Base-by-base conservation (phyloP, 2,797 vertebrate genomes). In the Nannoperca australis region DNA sequence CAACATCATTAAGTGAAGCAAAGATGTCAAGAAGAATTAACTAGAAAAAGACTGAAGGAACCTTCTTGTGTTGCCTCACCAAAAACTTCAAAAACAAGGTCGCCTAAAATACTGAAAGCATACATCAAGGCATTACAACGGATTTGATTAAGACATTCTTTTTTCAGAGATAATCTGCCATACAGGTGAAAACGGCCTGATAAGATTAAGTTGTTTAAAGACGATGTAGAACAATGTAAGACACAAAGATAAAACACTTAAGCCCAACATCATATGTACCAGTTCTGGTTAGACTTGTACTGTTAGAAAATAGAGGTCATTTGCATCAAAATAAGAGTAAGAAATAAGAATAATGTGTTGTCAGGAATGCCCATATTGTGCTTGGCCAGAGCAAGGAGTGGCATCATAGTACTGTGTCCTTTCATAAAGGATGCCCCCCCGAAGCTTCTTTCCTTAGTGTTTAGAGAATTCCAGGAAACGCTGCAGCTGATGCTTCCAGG, bases 11-110 rank as follows among this genome's bases (percentile, higher is more conserved):
- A 53, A 14, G 38, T 27, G 5, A 66, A 45, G 50, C 11, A 44
- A 20, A 63, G 15, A 27, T 11, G 20, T 30, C 34, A 65, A 40
- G 32, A 47, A 30, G 24, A 49, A 38, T 51, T 3, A 18, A 42
- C 30, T 27, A 4, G 30, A 24, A 62, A 61, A 27, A 58, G 7
- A 63, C 63, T 34, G 27, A 60, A n/a, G 9, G 38, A 42, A 67
- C 44, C 10, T 1, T 32, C 22, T 11, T 2, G 17, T 42, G 7
- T 58, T 14, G 2, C 20, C 7, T 34, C 47, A 44, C 5, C 9
- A 56, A 38, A 36, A 68, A 61, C 49, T 38, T 69, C 40, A 64
- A 69, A 65, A 27, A 38, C 11, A 22, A n/a, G 34, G 3, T 13
- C 30, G 11, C 7, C 38, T 40, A 17, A 51, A 40, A 36, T 42